These are phyloP conservation scores for Enteromius argenteus DNA, from an alignment of 2,797 vertebrate genomes.

Conservation along the genomic window DNA sequence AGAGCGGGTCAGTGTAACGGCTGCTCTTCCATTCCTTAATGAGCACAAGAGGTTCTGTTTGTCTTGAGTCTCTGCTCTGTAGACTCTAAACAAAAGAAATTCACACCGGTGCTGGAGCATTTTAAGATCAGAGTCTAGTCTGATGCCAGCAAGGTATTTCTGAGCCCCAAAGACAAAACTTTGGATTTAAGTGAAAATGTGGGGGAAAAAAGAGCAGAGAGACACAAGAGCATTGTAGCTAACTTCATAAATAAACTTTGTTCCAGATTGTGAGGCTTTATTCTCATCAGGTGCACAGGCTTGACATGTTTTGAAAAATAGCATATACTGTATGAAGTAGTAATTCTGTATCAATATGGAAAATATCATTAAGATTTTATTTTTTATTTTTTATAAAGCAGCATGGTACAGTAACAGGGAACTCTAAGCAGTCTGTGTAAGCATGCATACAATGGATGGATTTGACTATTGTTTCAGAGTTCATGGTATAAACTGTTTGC, in stretches of 20 bases:
- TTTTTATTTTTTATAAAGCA: neutral
- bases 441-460: neutral
- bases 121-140: slow-evolving; percentile 19
- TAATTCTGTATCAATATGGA: neutral
- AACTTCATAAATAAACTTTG: neutral
- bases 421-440: neutral
- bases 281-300: neutral
- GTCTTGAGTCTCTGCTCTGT: slow-evolving; percentile 70
- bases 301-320: neutral
- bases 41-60: slow-evolving; percentile 73
- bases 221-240: neutral
- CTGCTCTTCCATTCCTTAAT: slow-evolving; percentile 74
- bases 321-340: neutral
- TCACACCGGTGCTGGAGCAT: slow-evolving; percentile 15
- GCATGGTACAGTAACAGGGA: neutral
- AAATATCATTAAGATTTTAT: neutral
- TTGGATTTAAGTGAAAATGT: neutral
- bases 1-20: slow-evolving; percentile 71
- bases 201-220: neutral
- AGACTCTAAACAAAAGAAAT: slow-evolving; percentile 52
- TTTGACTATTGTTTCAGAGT: neutral
- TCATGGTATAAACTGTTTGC: neutral
- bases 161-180: slow-evolving; percentile 1
- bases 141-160: neutral
- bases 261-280: neutral